These are phyloP conservation scores for Phylloscopus trochiloides DNA, from an alignment of 2,113 vertebrate species.

Conservation along the genomic window DNA sequence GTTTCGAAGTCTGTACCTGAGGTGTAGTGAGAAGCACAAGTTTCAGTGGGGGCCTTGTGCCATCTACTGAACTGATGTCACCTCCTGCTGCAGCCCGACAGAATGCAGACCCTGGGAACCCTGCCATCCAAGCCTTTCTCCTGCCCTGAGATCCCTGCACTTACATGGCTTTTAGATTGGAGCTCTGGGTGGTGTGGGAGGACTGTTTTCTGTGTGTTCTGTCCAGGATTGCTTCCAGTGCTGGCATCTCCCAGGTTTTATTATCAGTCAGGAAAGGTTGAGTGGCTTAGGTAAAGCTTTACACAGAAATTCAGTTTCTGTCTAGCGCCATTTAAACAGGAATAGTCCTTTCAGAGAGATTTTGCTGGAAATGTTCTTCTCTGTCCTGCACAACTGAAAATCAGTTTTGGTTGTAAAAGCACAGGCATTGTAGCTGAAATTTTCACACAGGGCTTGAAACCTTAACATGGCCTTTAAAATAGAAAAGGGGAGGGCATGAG, in stretches of 20 bases:
- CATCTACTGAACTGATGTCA: neutral
- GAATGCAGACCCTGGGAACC: neutral
- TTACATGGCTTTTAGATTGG: neutral
- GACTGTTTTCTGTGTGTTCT: neutral
- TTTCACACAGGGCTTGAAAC: neutral
- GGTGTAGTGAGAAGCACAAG: neutral
- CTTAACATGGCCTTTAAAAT: neutral
- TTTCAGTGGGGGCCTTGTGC: neutral
- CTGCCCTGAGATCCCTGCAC: neutral
- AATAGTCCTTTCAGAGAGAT: neutral
- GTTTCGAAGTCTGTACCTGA: neutral
- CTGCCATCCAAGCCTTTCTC: neutral
- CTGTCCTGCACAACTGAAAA: neutral
- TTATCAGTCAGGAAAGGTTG: neutral
- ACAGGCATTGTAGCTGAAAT: neutral
- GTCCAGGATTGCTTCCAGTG: neutral
- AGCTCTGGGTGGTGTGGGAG: neutral
- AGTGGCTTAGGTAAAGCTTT: neutral
- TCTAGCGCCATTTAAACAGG: neutral
- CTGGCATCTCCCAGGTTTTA: neutral
- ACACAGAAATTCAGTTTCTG: neutral
- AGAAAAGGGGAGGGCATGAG: rapidly evolving
- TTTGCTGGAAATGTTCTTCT: neutral
- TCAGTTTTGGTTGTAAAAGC: neutral
- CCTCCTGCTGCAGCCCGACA: neutral